Evolutionary conservation across 2,113 vertebrate genomes (phyloP), one percentile per base, ranked within the genome.

Genomic region (Micromys minutus): DNA sequence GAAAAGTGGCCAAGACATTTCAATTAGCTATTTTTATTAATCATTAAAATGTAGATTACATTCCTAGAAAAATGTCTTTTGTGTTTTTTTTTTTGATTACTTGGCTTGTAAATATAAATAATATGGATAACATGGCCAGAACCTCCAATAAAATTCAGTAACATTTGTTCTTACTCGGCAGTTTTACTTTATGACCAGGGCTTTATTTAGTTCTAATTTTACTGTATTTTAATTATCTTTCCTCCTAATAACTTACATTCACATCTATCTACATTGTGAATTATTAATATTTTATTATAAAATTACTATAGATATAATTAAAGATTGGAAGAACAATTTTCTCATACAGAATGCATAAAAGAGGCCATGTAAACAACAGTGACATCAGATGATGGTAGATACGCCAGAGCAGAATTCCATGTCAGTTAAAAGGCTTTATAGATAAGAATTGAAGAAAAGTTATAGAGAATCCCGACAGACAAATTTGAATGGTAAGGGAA

Each of bases 231-330:
- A 34, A 81, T 21, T 69, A 1, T 52, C 7, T 39, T 26, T 47
- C 29, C 0, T 75, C 17, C 0, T 81, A 16, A 50, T 47, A 2
- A 91, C 26, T 61, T 50, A 42, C 34, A 47, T 74, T 31, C 6
- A 5, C 12, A 87, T 39, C 42, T 36, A 52, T 67, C 71, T 31
- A 10, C 6, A 50, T 65, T 59, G 65, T 74, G 19, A 83, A 94
- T 92, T 57, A 76, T 90, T 52, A 42, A 39, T 84, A 88, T 87
- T 92, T 85, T 71, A 21, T 81, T 92, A 52, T 72, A 4, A 87
- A 85, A 65, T 63, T 65, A 36, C 36, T 1, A 71, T 29, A 77
- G 89, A 65, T 63, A 65, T 47, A 81, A 47, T 81, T 89, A 84
- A 88, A 71, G 26, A 85, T 26, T 74, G 0, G n/a, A 36, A 50